Percentiles rank a stretch among this genome's conserved stretches.
Conservation (phyloP, 2,797 vertebrate species). For the Euphonia xanthogaster region DNA sequence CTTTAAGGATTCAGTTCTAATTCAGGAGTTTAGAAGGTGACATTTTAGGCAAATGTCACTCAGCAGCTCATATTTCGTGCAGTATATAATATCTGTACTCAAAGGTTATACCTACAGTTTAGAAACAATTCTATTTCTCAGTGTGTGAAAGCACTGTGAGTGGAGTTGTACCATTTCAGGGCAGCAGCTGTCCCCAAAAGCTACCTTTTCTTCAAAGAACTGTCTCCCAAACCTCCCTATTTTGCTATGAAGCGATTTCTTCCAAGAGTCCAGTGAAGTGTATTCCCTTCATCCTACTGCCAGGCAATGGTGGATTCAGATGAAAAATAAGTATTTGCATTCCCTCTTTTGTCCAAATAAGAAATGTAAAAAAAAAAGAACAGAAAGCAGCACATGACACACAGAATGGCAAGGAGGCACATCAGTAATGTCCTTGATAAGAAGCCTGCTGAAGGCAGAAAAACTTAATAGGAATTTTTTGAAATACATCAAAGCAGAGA, state of each 20-base stretch:
- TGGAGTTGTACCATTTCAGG: background rate
- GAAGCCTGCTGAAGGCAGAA: background rate
- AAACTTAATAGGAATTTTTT: background rate
- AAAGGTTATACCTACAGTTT: background rate
- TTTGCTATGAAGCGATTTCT: background rate
- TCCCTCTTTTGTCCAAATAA: background rate
- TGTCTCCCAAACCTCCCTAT: background rate
- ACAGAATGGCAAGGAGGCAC: background rate
- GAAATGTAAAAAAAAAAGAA: background rate
- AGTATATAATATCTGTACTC: background rate
- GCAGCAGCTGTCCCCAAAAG: background rate
- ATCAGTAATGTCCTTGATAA: background rate
- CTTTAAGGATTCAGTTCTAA: background rate
- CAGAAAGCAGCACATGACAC: background rate
- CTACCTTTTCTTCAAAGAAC: background rate
- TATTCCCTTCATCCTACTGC: background rate
- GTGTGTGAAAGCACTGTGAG: background rate
- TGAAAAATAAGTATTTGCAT: background rate
- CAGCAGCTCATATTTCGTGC: background rate
- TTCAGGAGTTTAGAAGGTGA: background rate
- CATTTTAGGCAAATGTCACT: conserved; percentile 21
- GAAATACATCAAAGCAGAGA: background rate
- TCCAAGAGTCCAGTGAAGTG: background rate
- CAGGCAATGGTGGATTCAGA: background rate
- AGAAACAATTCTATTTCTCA: background rate